phyloP scores from a whole-genome alignment of 2,797 vertebrate species.

The Phrynocephalus forsythii region DNA sequence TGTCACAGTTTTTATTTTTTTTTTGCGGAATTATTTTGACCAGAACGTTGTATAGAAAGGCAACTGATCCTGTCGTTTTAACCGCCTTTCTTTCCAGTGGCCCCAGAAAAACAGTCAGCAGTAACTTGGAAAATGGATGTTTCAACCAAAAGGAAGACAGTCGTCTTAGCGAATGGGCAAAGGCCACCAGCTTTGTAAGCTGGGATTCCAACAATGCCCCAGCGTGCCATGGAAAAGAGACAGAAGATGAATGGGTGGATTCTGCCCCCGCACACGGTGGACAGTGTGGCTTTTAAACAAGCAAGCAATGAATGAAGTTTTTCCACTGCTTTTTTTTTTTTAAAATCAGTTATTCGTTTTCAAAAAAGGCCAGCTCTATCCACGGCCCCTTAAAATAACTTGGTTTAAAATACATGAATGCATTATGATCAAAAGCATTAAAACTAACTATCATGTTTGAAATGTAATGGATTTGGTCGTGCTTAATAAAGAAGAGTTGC shows the following conservation, averaged over 20 bases:
- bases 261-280: no score
- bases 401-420: background rate
- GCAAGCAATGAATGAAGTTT: background rate
- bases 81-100: conserved; percentile 53
- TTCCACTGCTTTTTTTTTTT: background rate
- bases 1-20: background rate
- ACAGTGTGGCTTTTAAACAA: background rate
- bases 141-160: conserved; percentile 15
- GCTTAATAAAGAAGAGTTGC: background rate
- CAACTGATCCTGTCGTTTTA: background rate
- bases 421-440: background rate
- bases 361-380: no score
- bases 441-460: background rate
- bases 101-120: conserved; percentile 38
- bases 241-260: background rate
- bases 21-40: background rate
- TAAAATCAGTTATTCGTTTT: background rate
- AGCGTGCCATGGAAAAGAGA: background rate
- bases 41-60: accelerated
- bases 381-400: background rate
- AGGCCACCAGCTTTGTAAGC: conserved; percentile 64
- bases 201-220: background rate
- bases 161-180: conserved; percentile 20
- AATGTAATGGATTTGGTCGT: background rate
- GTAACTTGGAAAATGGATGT: conserved; percentile 31